Conservation (phyloP, 2,797 vertebrate genomes). For the Champsocephalus gunnari region DNA sequence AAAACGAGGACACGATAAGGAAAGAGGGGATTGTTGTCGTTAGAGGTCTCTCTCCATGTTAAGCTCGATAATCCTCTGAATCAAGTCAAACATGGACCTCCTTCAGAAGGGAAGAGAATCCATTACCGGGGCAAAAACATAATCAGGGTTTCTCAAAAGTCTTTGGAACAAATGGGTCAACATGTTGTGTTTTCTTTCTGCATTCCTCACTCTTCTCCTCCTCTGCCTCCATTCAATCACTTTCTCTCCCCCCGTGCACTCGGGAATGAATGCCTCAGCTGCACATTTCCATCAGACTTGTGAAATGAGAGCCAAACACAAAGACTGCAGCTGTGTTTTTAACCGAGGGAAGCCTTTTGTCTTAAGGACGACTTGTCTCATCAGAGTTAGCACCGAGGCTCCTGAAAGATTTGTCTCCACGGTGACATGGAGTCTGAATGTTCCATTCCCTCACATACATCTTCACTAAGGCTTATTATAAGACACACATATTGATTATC, state of each 20-base stretch:
- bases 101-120: slow-evolving; percentile 65
- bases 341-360: slow-evolving; percentile 67
- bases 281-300: slow-evolving; percentile 71
- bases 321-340: slow-evolving; percentile 73
- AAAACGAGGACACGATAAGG: slow-evolving; percentile 27
- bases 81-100: slow-evolving; percentile 72
- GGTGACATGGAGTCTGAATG: slow-evolving; percentile 41
- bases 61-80: slow-evolving; percentile 73
- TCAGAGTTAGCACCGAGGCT: slow-evolving; percentile 24
- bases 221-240: slow-evolving; percentile 33
- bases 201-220: slow-evolving; percentile 18
- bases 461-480: slow-evolving; percentile 55
- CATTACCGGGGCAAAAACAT: slow-evolving; percentile 63
- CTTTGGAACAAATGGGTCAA: slow-evolving; percentile 71
- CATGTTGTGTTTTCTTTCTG: slow-evolving; percentile 58
- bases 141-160: slow-evolving; percentile 66
- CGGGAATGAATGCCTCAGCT: slow-evolving; percentile 70
- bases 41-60: slow-evolving; percentile 50
- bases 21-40: slow-evolving; percentile 51
- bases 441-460: slow-evolving; percentile 37
- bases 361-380: slow-evolving; percentile 59
- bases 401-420: slow-evolving; percentile 50
- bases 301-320: slow-evolving; percentile 70
- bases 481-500: slow-evolving; percentile 66
- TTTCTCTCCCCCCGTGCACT: slow-evolving; percentile 26